These are phyloP conservation scores for Ondatra zibethicus DNA, from an alignment of 2,113 vertebrate genomes.

Conservation along the genomic window DNA sequence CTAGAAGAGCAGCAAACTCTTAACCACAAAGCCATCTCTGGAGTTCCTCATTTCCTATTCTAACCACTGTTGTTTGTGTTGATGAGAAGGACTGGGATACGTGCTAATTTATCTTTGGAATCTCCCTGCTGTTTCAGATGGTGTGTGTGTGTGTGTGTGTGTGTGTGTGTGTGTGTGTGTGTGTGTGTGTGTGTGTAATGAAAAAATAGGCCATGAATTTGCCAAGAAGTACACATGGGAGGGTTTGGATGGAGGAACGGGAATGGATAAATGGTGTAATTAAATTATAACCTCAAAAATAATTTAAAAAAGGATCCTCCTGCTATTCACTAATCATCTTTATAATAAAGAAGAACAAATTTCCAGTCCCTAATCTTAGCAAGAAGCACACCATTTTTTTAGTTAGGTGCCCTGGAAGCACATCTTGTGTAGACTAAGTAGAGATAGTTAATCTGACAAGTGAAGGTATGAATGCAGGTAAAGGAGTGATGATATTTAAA, in stretches of 20 bases:
- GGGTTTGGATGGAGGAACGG: background rate
- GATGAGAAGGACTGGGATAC: conserved; percentile 11
- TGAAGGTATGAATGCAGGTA: background rate
- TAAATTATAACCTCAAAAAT: background rate
- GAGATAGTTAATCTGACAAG: background rate
- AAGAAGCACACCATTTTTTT: background rate
- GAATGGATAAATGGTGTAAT: background rate
- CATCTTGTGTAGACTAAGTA: background rate
- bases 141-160: too few relatives aligned
- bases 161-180: too few relatives aligned
- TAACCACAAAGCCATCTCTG: background rate
- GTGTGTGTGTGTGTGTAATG: too few relatives aligned
- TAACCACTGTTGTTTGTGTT: background rate
- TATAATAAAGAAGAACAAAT: background rate
- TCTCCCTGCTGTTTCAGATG: background rate
- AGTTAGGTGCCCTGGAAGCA: background rate
- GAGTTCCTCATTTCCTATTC: background rate
- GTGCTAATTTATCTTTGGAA: background rate
- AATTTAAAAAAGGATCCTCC: background rate
- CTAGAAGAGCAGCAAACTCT: background rate
- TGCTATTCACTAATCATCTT: conserved; percentile 5
- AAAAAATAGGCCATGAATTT: background rate
- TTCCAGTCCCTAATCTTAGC: background rate
- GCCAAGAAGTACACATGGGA: too few relatives aligned
- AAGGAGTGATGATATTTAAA: background rate